Evolutionary conservation across 2,888 invertebrate species (phyloP).

Genomic region (Thera britannica): DNA sequence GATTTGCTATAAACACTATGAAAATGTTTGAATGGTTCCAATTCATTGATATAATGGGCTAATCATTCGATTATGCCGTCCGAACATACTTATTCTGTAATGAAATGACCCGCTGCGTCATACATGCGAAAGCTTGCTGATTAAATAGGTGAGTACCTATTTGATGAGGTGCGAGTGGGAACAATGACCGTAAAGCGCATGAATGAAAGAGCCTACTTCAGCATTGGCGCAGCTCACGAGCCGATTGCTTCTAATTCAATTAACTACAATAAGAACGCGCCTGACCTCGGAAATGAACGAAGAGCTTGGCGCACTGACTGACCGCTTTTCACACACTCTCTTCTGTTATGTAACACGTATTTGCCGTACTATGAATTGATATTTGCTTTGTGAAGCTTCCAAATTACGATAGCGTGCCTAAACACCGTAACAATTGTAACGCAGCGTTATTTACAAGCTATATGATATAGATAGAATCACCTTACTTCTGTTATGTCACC

Average conservation of each 20-base stretch:
- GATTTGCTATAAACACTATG: too few relatives aligned
- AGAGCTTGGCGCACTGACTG: slow-evolving; percentile 46
- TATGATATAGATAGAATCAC: too few relatives aligned
- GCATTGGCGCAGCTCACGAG: slow-evolving; percentile 54
- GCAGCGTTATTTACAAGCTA: too few relatives aligned
- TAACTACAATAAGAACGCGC: slow-evolving; percentile 76
- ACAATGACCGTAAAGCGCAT: slow-evolving; percentile 61
- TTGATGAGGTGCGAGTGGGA: slow-evolving; percentile 41
- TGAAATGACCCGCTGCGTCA: too few relatives aligned
- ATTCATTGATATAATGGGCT: too few relatives aligned
- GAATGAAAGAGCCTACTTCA: slow-evolving; percentile 53
- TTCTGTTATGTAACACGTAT: slow-evolving; percentile 47
- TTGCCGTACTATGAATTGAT: slow-evolving; percentile 35
- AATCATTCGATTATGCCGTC: too few relatives aligned
- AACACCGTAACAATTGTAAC: slow-evolving; percentile 33
- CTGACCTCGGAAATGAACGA: slow-evolving; percentile 47
- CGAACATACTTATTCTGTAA: too few relatives aligned
- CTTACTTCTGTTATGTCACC: too few relatives aligned
- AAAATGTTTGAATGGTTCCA: too few relatives aligned
- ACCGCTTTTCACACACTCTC: slow-evolving; percentile 52
- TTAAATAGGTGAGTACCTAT: slow-evolving; percentile 1
- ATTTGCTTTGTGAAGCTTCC: slow-evolving; percentile 49
- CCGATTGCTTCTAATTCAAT: slow-evolving; percentile 81
- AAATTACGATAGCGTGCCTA: slow-evolving; percentile 34
- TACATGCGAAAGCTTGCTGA: slow-evolving; percentile 7